These are phyloP conservation scores for Ploceus nigricollis DNA, from an alignment of 2,113 vertebrate genomes.

Conservation along the genomic window DNA sequence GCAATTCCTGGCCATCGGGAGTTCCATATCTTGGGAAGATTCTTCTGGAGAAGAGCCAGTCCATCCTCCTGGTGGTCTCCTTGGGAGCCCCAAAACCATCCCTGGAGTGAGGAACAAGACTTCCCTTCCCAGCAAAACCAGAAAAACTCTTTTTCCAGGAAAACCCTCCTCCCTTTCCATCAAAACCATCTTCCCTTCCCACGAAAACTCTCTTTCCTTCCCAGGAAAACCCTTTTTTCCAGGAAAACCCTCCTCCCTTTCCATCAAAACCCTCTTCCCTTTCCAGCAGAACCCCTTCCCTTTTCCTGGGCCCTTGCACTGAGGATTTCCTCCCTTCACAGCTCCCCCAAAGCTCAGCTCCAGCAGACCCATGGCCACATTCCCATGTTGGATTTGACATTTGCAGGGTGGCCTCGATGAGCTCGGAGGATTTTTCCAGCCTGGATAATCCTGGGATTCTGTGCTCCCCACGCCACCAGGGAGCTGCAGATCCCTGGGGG, in stretches of 20 bases:
- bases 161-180: not conserved
- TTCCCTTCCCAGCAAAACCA: not conserved
- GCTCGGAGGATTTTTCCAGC: not conserved
- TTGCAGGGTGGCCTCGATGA: not conserved
- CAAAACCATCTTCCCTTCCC: not conserved
- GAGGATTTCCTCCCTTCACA: not conserved
- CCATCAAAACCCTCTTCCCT: not conserved
- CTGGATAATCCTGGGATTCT: not conserved
- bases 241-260: not conserved
- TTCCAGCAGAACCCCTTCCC: not conserved
- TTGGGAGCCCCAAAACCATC: not conserved
- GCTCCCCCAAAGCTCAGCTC: not conserved
- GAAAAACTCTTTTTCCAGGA: not conserved
- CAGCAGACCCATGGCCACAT: accelerated
- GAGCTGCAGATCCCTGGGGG: accelerated
- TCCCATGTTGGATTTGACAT: accelerated
- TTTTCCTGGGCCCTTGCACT: accelerated
- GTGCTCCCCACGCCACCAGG: accelerated
- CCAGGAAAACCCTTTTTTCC: not conserved
- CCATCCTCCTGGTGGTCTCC: not conserved
- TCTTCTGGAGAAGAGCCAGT: not conserved
- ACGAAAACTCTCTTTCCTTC: not conserved
- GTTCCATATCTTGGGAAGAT: accelerated
- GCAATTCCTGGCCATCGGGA: accelerated
- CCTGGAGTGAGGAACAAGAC: not conserved